phyloP scores from a whole-genome alignment of 2,113 vertebrate species.

The Smithornis capensis region DNA sequence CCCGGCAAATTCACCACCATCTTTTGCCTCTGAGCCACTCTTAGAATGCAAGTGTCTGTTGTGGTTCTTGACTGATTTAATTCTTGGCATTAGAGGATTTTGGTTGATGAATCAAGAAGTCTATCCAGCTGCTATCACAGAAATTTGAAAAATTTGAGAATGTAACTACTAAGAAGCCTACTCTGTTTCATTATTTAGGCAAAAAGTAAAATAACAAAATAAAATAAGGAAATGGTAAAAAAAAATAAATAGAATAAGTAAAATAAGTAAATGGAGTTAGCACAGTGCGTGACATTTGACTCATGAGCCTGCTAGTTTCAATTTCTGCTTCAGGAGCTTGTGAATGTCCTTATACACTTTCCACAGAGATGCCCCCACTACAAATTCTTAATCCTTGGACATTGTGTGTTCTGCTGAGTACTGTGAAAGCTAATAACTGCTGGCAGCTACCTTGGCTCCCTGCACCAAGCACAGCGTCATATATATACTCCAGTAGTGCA shows the following conservation, averaged over 20 bases:
- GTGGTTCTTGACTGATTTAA: fast-evolving
- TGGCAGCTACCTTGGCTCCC: background rate
- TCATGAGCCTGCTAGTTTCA: background rate
- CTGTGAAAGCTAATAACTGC: background rate
- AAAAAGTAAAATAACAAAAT: background rate
- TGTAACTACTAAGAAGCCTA: too few relatives aligned
- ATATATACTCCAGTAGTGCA: fast-evolving
- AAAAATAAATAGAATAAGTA: too few relatives aligned
- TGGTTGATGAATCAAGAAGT: fast-evolving
- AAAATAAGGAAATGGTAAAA: too few relatives aligned
- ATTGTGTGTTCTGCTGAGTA: background rate
- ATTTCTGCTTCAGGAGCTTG: background rate
- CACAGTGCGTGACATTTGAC: background rate
- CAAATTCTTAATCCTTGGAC: background rate
- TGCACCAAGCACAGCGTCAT: background rate
- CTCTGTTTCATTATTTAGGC: background rate
- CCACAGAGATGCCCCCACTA: background rate
- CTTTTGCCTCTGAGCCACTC: background rate
- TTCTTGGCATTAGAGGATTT: background rate
- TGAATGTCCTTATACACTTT: background rate
- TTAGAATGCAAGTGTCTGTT: fast-evolving
- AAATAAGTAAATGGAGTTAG: too few relatives aligned
- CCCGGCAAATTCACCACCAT: background rate
- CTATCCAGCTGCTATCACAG: background rate
- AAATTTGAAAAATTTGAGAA: too few relatives aligned